Percentiles rank a stretch among this genome's conserved stretches.
Conservation (phyloP, 2,888 invertebrate genomes). For the Platypus cylindrus region DNA sequence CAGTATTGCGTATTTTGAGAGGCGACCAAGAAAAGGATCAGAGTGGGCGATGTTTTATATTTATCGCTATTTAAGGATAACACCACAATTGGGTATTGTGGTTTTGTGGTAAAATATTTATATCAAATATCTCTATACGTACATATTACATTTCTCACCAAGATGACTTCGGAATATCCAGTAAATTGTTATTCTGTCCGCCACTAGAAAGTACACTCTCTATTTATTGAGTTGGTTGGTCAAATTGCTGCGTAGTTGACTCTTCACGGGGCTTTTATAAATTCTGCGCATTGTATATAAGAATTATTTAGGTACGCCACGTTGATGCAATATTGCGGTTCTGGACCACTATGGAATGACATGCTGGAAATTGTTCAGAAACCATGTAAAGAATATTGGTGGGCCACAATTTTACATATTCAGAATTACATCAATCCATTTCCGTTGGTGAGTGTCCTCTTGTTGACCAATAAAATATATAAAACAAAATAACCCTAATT, state of each 20-base stretch:
- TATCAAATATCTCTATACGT: too few species aligned
- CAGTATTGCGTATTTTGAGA: conserved; percentile 31
- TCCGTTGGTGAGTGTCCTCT: conserved; percentile 26
- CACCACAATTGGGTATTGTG: conserved; percentile 37
- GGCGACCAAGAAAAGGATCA: conserved; percentile 26
- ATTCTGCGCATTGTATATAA: too few species aligned
- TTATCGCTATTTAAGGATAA: conserved; percentile 37
- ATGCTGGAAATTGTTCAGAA: conserved; percentile 15
- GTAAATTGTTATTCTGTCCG: too few species aligned
- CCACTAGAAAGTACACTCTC: too few species aligned
- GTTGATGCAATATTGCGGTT: conserved; percentile 34
- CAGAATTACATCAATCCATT: conserved; percentile 31
- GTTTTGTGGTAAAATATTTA: conserved; percentile 27
- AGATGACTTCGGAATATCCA: too few species aligned
- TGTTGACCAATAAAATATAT: too few species aligned
- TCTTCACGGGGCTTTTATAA: too few species aligned
- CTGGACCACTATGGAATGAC: conserved; percentile 38
- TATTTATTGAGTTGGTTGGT: too few species aligned
- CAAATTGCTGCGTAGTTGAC: too few species aligned
- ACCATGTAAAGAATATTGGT: conserved; percentile 34
- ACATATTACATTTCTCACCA: too few species aligned
- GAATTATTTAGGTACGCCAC: conserved; percentile 25
- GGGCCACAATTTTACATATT: conserved; percentile 33
- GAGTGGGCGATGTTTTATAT: conserved; percentile 33
- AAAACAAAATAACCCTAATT: too few species aligned